Percentiles rank a stretch among this genome's conserved stretches.
Conservation (phyloP, 2,797 vertebrate species). For the Helicolenus hilgendorfi region DNA sequence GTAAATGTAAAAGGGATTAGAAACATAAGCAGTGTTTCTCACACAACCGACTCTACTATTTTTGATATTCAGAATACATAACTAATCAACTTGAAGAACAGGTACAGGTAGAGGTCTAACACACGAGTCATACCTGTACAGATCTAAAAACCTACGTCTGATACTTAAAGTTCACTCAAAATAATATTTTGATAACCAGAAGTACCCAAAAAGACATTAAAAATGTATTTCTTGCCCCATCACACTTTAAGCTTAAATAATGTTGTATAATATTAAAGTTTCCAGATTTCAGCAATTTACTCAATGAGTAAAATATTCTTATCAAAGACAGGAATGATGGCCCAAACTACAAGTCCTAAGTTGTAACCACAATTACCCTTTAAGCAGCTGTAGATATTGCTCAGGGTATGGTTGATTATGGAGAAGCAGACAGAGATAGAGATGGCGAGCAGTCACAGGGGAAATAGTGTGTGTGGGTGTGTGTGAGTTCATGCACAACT, state of each 20-base stretch:
- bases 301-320: neutral
- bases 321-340: neutral
- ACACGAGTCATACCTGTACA: neutral
- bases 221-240: neutral
- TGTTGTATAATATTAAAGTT: neutral
- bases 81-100: neutral
- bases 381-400: slow-evolving; percentile 24
- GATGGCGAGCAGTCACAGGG: slow-evolving; percentile 16
- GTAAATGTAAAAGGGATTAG: too few relatives aligned
- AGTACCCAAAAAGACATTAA: neutral
- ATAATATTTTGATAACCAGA: neutral
- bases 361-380: slow-evolving; percentile 3
- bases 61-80: neutral
- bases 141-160: neutral
- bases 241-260: neutral
- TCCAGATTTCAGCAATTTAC: slow-evolving; percentile 1
- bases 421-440: slow-evolving; percentile 17
- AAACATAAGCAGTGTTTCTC: too few relatives aligned
- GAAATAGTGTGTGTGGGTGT: neutral
- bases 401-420: slow-evolving; percentile 29
- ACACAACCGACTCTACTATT: neutral
- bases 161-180: neutral
- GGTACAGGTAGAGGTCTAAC: neutral
- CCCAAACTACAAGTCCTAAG: neutral
- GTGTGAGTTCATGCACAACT: neutral